Evolutionary conservation across 1,140 invertebrate genomes (phyloP).

Genomic region (Pseudomyrmex pallidus): DNA sequence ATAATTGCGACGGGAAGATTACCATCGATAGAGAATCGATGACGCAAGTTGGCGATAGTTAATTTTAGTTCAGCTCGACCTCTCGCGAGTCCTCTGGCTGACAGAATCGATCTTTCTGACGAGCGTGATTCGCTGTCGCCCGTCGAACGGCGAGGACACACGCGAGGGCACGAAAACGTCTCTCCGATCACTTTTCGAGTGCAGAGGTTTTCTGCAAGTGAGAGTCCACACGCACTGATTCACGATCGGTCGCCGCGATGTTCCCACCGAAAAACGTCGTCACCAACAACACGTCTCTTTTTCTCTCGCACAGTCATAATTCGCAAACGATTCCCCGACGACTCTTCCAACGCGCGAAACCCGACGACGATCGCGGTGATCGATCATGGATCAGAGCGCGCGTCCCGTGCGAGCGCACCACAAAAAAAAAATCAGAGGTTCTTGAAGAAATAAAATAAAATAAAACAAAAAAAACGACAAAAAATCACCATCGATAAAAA

Average conservation of each 20-base stretch:
- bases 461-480: background rate
- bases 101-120: constrained; percentile 1
- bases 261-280: background rate
- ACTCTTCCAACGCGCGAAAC: constrained; percentile 14
- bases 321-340: constrained; percentile 6
- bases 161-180: constrained; percentile 28
- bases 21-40: background rate
- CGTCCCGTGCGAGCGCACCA: constrained; percentile 19
- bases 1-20: constrained; percentile 16
- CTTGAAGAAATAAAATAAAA: constrained; percentile 33
- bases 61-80: constrained; percentile 27
- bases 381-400: constrained; percentile 39
- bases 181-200: constrained; percentile 14
- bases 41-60: constrained; percentile 26
- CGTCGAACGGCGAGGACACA: constrained; percentile 6
- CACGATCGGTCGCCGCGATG: constrained; percentile 46
- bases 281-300: background rate
- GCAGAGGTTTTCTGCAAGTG: constrained; percentile 11
- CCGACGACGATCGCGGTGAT: constrained; percentile 26
- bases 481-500: background rate
- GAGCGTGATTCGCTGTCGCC: background rate
- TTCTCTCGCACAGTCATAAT: background rate
- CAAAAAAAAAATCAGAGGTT: constrained; percentile 21
- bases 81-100: background rate
- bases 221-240: constrained; percentile 44